Base-by-base conservation (phyloP, 2,888 invertebrate species). In the Allacma fusca region DNA sequence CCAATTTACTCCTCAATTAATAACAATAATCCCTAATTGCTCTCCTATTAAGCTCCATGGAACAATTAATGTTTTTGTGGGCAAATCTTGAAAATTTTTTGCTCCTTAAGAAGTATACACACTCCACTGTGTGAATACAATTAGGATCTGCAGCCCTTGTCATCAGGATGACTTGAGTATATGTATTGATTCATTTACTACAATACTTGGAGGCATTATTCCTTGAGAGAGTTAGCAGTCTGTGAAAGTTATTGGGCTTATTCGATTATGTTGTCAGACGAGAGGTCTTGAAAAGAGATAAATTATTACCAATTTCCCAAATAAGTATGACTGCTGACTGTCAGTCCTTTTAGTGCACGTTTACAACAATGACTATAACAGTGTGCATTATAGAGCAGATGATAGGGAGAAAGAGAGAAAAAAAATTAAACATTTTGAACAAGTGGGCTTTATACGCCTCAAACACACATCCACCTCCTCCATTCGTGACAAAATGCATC, bases 241-340 rank as follows among this genome's bases (percentile, higher is more conserved):
- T 50, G 50, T 50, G 50, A 50, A 50, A 50, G 50, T 50, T 50
- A 50, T 50, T 50, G 50, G 50, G 50, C 50, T 50, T 50, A 50
- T 50, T 50, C 50, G 19, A 50, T 50, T 50, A 50, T 50, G 50
- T 50, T 50, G 50, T 50, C 50, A 50, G 50, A 50, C 7, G 16
- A 50, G 50, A 50, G 50, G 50, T 50, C 50, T 50, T 50, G 50
- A 50, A 50, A 50, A 50, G 50, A 19, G 50, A 50, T 50, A 50
- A 50, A 50, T 50, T 50, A 50, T 50, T 50, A 50, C 50, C 50
- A 50, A 50, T 50, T 50, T 50, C 50, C 50, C 50, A 50, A 50
- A 50, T 50, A 50, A 50, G 50, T 50, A 50, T 50, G 50, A 50
- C 50, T 50, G 50, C n/a, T 50, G 9, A 50, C 50, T 50, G 50